Conservation (phyloP, 1,140 invertebrate genomes). For the Physella acuta region DNA sequence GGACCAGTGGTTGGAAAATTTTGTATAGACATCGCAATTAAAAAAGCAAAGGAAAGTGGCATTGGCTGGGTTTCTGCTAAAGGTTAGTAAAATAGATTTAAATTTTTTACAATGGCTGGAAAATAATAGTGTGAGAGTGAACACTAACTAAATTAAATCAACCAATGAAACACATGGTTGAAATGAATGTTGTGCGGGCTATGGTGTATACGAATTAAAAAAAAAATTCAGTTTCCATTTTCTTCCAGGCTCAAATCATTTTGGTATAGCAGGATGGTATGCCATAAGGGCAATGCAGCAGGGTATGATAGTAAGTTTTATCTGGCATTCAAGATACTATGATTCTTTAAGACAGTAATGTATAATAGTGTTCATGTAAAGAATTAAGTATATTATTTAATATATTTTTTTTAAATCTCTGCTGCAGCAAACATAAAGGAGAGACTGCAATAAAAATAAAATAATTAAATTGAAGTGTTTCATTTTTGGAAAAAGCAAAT, state of each 20-base stretch:
- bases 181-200: not conserved
- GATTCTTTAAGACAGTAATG: too few species aligned
- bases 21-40: conserved; percentile 86
- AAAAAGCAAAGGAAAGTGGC: conserved; percentile 80
- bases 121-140: conserved; percentile 7
- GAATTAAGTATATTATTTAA: not conserved
- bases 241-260: conserved; percentile 75
- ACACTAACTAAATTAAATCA: too few species aligned
- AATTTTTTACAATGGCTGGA: too few species aligned
- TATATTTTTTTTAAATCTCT: not conserved
- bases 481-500: too few species aligned
- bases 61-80: conserved; percentile 84
- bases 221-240: not conserved
- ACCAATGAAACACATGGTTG: too few species aligned
- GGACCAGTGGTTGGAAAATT: conserved; percentile 85
- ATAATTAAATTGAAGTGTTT: too few species aligned
- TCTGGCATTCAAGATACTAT: too few species aligned
- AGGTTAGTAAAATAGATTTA: conserved; percentile 57
- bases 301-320: conserved; percentile 70
- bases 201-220: not conserved
- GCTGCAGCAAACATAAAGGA: too few species aligned
- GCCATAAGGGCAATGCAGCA: conserved; percentile 73
- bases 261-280: conserved; percentile 89
- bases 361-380: too few species aligned
- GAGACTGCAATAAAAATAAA: too few species aligned